These are phyloP conservation scores for Gobius niger DNA, from an alignment of 2,113 vertebrate species.

Conservation along the genomic window DNA sequence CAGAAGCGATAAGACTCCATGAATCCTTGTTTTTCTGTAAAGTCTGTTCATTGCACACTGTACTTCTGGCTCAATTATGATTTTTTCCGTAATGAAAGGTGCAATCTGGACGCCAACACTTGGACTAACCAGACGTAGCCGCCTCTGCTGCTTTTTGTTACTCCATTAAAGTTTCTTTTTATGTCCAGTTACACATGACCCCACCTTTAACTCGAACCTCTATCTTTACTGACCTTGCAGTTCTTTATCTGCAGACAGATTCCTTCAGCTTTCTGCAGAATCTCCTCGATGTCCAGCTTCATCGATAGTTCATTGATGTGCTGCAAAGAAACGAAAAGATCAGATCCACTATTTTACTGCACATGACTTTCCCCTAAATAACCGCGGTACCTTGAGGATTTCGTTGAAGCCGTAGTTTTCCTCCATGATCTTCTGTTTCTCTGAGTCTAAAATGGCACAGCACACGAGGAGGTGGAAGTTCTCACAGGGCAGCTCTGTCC, in stretches of 20 bases:
- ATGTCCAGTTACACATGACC: too few relatives aligned
- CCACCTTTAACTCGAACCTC: not conserved
- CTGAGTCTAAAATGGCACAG: slow-evolving; percentile 93
- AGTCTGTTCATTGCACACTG: too few relatives aligned
- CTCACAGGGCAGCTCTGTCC: slow-evolving; percentile 92
- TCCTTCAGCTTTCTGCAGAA: slow-evolving; percentile 90
- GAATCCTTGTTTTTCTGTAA: too few relatives aligned
- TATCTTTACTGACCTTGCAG: slow-evolving; percentile 82
- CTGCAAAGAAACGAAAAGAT: slow-evolving; percentile 61
- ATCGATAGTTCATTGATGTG: slow-evolving; percentile 97
- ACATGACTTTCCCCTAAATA: not conserved
- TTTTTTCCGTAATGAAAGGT: too few relatives aligned
- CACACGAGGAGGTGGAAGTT: slow-evolving; percentile 97
- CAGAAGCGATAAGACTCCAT: too few relatives aligned
- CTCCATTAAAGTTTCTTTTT: too few relatives aligned
- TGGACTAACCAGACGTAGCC: too few relatives aligned
- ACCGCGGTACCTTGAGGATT: slow-evolving; percentile 87
- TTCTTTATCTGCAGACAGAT: slow-evolving; percentile 89
- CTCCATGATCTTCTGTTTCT: slow-evolving; percentile 97
- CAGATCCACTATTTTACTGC: not conserved
- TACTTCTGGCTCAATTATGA: too few relatives aligned
- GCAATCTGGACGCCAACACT: too few relatives aligned
- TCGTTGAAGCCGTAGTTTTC: slow-evolving; percentile 95
- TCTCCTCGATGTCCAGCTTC: slow-evolving; percentile 92
- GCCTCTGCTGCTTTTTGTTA: too few relatives aligned